Base-by-base conservation (phyloP, 92 coral and sea anemone species). In the Montipora capitata region DNA sequence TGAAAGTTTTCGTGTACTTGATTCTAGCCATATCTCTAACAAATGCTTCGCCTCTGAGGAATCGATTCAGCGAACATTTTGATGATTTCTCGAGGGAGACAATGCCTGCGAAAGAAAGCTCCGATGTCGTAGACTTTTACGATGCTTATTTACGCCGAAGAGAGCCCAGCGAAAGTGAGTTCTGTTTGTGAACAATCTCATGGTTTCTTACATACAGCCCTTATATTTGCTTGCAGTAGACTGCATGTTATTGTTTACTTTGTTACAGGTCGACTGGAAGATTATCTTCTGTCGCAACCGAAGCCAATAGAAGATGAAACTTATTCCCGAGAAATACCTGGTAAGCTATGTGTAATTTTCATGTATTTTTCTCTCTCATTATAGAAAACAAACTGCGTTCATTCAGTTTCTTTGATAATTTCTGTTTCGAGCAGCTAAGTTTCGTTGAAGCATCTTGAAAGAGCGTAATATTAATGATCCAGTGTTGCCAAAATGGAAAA, bases 111-210 rank as follows among this genome's bases (percentile, higher is more conserved):
- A 82, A 43, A n/a, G 56, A 82, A 16, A 10, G 6, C 69, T 57
- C 69, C 71, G 87, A 71, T 42, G 18, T 40, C 57, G 78, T 71
- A 6, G 79, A 82, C 2, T 5, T n/a, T 0, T 82, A 82, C 71
- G 79, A 82, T 43, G 78, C 27, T 6, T 82, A 71, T 82, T 64
- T 82, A 6, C 56, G 58, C n/a, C 87, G 71, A 5, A 78, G 78
- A 48, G 49, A 82, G 42, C 57, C 70, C 11, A 70, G 41, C 51
- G 59, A 58, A 70, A 68, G 87, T 82, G 11, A 14, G 48, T 68
- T 12, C 10, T 6, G 7, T 13, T 41, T 13, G n/a, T n/a, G 45
- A 7, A 1, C 3, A 41, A 57, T 0, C 40, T 68, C 39, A 10
- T 20, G 10, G 3, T 63, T 27, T 56, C 56, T 38, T 13, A 3